These are phyloP conservation scores for Dipodomys spectabilis DNA, from an alignment of 2,113 vertebrate genomes.

Conservation along the genomic window DNA sequence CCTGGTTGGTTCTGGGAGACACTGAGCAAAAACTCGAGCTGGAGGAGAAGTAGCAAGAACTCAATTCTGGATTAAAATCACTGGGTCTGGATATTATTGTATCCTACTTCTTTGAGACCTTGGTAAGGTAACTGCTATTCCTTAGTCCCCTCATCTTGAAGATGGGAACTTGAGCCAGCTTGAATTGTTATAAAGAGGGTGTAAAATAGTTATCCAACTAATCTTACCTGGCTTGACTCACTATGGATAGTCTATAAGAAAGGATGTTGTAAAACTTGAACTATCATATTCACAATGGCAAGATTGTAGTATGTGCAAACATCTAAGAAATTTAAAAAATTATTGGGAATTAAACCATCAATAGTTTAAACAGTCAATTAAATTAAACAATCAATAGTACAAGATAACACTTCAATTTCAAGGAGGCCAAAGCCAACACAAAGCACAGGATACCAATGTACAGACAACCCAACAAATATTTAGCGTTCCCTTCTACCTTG, in stretches of 20 bases:
- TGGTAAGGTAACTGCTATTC: not conserved
- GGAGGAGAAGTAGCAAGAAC: not conserved
- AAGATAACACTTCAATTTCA: not conserved
- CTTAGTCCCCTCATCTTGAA: not conserved
- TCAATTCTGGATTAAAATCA: not conserved
- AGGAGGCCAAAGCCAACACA: not conserved
- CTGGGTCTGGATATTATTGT: too few species aligned
- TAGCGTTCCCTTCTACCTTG: fast-evolving
- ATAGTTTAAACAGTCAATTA: not conserved
- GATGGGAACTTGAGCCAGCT: not conserved
- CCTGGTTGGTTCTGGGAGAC: not conserved
- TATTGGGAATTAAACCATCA: not conserved
- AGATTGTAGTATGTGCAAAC: not conserved
- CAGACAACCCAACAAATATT: not conserved
- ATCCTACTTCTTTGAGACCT: not conserved
- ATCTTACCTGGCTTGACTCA: not conserved
- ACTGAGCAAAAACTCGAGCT: fast-evolving
- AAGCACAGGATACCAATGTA: fast-evolving
- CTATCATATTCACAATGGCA: not conserved
- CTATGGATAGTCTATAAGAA: not conserved
- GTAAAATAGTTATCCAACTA: not conserved
- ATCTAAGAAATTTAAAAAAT: not conserved
- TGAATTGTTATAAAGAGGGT: not conserved
- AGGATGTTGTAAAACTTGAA: not conserved
- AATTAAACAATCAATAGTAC: not conserved